Evolutionary conservation across 2,113 vertebrate genomes (phyloP).

Genomic region (Sarotherodon lohbergeri): DNA sequence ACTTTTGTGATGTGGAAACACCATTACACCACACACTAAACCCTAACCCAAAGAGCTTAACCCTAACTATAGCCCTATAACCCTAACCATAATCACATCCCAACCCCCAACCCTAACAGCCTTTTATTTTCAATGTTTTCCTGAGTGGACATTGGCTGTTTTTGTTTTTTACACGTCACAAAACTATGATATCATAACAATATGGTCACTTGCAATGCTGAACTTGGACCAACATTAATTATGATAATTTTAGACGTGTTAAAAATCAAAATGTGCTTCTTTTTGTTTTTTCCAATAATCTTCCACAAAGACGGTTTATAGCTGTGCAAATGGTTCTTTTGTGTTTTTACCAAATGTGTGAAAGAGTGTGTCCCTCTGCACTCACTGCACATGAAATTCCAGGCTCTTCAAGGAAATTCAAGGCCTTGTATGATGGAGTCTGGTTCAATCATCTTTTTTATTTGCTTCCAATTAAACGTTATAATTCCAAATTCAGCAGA

Average conservation of each 20-base stretch:
- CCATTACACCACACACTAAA: not conserved
- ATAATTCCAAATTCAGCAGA: not conserved
- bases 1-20: not conserved
- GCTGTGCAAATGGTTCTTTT: not conserved
- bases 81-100: not conserved
- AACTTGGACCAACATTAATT: not conserved
- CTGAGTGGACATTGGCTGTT: not conserved
- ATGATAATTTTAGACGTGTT: not conserved
- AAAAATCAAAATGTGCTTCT: not conserved
- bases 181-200: not conserved
- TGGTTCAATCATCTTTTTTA: not conserved
- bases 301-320: not conserved
- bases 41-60: rapidly evolving
- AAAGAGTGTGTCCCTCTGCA: not conserved
- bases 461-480: not conserved
- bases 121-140: not conserved
- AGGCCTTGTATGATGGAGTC: not conserved
- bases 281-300: not conserved
- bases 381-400: not conserved
- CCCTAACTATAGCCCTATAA: not conserved
- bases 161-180: rapidly evolving
- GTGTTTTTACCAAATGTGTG: not conserved
- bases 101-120: not conserved
- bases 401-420: not conserved
- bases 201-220: not conserved